phyloP scores from a whole-genome alignment of 2,113 vertebrate species.

The Theristicus caerulescens region DNA sequence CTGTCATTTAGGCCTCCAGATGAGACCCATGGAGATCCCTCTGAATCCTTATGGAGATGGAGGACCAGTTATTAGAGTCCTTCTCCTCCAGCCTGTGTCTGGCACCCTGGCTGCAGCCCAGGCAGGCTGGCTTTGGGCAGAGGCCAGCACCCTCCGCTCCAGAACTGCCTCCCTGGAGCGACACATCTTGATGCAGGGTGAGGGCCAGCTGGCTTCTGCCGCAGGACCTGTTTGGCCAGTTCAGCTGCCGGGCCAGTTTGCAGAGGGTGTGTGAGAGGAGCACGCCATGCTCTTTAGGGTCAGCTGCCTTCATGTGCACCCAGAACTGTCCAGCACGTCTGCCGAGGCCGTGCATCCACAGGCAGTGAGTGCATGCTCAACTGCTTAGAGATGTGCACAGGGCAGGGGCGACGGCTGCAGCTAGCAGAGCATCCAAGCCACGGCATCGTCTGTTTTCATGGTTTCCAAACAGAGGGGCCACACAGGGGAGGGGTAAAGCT shows the following conservation, averaged over 20 bases:
- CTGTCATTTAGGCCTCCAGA: background rate
- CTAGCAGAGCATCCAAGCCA: rapidly evolving
- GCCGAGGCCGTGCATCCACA: rapidly evolving
- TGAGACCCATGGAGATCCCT: background rate
- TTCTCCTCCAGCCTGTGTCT: background rate
- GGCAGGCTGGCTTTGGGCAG: background rate
- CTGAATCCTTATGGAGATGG: background rate
- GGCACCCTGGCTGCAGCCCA: background rate
- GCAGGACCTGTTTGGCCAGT: background rate
- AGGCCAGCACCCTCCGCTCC: background rate
- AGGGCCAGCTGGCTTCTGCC: background rate
- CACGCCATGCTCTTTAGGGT: rapidly evolving
- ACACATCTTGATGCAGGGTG: background rate
- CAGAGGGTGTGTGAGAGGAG: background rate
- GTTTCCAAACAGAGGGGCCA: background rate
- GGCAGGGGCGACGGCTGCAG: background rate
- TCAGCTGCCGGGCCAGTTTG: background rate
- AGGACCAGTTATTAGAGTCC: background rate
- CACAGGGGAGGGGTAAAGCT: background rate
- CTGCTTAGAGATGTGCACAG: rapidly evolving
- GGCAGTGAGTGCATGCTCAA: rapidly evolving
- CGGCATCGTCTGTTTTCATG: rapidly evolving
- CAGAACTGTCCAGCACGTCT: rapidly evolving
- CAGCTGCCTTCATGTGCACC: rapidly evolving
- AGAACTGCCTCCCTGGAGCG: background rate